These are phyloP conservation scores for Eristalis tenax DNA, from an alignment of 2,888 invertebrate species.

Conservation along the genomic window DNA sequence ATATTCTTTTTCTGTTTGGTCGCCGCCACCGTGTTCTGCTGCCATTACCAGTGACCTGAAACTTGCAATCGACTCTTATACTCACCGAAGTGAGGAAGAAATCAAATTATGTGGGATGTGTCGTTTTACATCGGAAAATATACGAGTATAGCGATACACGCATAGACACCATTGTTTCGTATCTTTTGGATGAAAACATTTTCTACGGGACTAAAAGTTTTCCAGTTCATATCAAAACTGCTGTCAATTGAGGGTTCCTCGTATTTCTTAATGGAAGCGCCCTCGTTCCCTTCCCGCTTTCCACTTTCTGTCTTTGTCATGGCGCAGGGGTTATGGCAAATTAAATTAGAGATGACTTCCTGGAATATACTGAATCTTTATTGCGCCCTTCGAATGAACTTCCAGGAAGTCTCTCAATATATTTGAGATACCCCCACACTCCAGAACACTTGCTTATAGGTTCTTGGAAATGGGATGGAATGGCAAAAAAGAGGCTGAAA, in stretches of 20 bases:
- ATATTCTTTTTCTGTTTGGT: neutral
- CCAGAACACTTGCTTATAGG: neutral
- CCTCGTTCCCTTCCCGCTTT: neutral
- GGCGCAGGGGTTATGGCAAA: slow-evolving; percentile 12
- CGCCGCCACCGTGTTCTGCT: neutral
- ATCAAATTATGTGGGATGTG: slow-evolving; percentile 19
- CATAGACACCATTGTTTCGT: neutral
- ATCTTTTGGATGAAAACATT: neutral
- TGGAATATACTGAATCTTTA: slow-evolving; percentile 4
- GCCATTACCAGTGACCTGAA: slow-evolving; percentile 50
- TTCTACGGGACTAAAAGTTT: neutral
- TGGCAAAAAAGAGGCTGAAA: slow-evolving; percentile 10
- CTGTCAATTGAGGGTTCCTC: slow-evolving; percentile 19
- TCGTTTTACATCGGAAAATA: neutral
- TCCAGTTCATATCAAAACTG: neutral
- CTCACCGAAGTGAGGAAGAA: slow-evolving; percentile 58
- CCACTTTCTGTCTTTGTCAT: neutral
- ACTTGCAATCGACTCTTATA: slow-evolving; percentile 44
- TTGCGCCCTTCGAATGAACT: slow-evolving; percentile 8
- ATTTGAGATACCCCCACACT: neutral
- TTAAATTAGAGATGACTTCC: slow-evolving; percentile 26
- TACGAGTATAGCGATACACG: neutral
- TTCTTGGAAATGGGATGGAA: slow-evolving; percentile 1
- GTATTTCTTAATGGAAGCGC: slow-evolving; percentile 35
- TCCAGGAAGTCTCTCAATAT: slow-evolving; percentile 24